phyloP scores from a whole-genome alignment of 2,888 invertebrate species.

The Erpobdella octoculata region DNA sequence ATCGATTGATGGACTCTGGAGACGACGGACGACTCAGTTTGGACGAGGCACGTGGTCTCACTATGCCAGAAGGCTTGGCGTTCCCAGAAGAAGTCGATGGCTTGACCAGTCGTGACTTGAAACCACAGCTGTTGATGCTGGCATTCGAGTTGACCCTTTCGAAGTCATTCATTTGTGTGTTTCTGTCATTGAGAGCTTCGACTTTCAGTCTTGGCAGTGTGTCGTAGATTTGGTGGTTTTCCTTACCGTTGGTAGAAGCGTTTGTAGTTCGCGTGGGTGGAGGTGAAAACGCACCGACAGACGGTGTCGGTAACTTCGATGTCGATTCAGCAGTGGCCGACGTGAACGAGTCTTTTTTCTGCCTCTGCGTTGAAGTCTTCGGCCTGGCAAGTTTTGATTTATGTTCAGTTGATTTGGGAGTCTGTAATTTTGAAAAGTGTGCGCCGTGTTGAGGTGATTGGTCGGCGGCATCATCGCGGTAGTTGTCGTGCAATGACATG shows the following conservation, averaged over 20 bases:
- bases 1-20: constrained; percentile 4
- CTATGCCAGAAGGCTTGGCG: neutral
- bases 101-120: constrained; percentile 12
- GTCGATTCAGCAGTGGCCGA: neutral
- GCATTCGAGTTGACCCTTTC: neutral
- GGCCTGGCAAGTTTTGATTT: constrained; percentile 21
- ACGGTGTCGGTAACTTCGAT: neutral
- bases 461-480: neutral
- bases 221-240: constrained; percentile 7
- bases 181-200: constrained; percentile 5
- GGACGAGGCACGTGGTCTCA: neutral
- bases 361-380: constrained; percentile 2
- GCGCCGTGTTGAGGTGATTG: neutral
- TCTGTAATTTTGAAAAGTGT: neutral
- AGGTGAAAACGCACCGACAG: neutral
- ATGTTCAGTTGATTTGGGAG: neutral
- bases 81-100: neutral
- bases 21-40: neutral
- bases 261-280: neutral
- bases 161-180: neutral
- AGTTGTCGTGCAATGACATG: neutral
- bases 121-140: neutral
- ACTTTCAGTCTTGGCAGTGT: neutral
- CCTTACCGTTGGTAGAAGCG: neutral
- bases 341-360: neutral